Evolutionary conservation across 37 sponge, comb jelly and placozoan species (phyloP).

Genomic region (Agelas oroides): DNA sequence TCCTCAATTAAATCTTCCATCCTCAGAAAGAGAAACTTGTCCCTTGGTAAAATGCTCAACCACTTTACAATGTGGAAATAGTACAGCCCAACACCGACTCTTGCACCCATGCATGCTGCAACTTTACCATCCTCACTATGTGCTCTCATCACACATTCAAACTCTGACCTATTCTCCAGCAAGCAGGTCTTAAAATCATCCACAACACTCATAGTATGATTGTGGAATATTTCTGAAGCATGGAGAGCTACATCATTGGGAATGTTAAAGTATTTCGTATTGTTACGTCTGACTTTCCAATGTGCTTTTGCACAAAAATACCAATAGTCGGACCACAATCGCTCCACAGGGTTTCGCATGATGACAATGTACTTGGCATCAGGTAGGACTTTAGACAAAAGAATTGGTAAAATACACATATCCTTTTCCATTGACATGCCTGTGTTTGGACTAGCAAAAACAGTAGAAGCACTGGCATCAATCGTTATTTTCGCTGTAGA

Average conservation of each 20-base stretch:
- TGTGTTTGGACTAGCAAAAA: conserved; percentile 11
- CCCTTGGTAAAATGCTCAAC: conserved; percentile 38
- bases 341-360: conserved; percentile 52
- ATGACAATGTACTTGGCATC: conserved; percentile 56
- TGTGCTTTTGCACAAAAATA: conserved; percentile 38
- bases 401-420: conserved; percentile 13
- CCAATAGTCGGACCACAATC: conserved; percentile 65
- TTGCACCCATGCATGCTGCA: not conserved
- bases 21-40: conserved; percentile 13
- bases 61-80: conserved; percentile 37
- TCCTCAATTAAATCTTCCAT: conserved; percentile 9
- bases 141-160: conserved; percentile 1
- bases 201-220: conserved; percentile 1
- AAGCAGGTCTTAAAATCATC: conserved; percentile 14
- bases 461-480: conserved; percentile 51
- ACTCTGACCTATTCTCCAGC: conserved; percentile 4
- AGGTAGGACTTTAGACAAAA: conserved; percentile 40
- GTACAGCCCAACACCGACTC: conserved; percentile 43
- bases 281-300: conserved; percentile 5
- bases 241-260: not conserved
- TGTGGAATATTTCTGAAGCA: conserved; percentile 47
- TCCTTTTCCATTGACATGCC: not conserved
- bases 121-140: not conserved
- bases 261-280: not conserved
- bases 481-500: not conserved